phyloP scores from a whole-genome alignment of 1,140 invertebrate genomes.

The Trichomalopsis sarcophagae region DNA sequence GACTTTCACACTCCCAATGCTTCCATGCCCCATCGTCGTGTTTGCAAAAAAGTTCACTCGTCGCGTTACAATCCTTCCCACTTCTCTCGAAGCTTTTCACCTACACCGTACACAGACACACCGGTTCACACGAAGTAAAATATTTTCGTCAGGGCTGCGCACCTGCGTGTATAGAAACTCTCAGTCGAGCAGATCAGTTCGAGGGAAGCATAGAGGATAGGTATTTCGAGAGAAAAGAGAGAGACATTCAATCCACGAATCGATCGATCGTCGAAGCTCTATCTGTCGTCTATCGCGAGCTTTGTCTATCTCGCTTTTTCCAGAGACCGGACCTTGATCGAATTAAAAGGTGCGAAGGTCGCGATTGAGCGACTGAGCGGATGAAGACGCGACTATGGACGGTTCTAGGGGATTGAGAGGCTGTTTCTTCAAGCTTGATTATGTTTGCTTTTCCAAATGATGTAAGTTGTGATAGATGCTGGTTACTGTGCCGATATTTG shows the following conservation, averaged over 20 bases:
- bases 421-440: neutral
- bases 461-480: neutral
- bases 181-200: neutral
- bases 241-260: constrained; percentile 55
- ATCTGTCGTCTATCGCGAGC: neutral
- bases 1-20: too few species aligned
- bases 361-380: neutral
- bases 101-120: neutral
- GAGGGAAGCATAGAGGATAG: neutral
- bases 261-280: constrained; percentile 52
- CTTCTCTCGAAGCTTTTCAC: neutral
- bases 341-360: constrained; percentile 38
- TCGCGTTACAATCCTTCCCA: neutral
- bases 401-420: neutral
- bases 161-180: neutral
- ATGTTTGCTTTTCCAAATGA: neutral
- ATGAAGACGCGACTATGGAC: neutral
- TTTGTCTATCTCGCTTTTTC: neutral
- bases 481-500: too few species aligned
- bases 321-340: constrained; percentile 28
- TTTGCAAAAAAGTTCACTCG: neutral
- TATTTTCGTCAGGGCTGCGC: neutral
- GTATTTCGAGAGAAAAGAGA: constrained; percentile 15
- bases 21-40: neutral
- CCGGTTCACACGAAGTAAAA: neutral